Evolutionary conservation across 1,140 invertebrate genomes (phyloP), one percentile per base, ranked within the genome.

Genomic region (Drosophila aff.): DNA sequence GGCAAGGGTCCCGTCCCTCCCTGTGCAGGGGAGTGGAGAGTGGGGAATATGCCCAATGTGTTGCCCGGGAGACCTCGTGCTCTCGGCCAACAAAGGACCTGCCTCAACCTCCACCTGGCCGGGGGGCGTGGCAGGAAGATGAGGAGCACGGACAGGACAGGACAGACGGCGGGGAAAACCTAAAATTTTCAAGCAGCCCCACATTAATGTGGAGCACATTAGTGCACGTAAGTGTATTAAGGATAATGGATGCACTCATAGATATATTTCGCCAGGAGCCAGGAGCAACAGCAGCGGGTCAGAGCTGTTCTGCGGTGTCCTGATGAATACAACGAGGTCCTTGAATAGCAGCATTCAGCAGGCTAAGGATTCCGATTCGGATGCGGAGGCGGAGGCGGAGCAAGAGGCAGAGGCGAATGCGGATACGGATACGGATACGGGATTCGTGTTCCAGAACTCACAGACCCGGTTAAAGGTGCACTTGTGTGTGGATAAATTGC

Each of bases 211-310:
- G 49, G 85, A 81, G 85, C 86, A 90, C 85, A 90, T 90, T 90
- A 90, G 85, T 90, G 85, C 85, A 81, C 85, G 81, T 90, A 90
- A 90, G 85, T 90, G 81, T 90, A 90, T 90, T 90, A 90, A 76
- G 85, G 85, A 90, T 90, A 90, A 90, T 90, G 85, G 86, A 90
- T 90, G 85, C 86, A 90, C 81, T 90, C 85, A 85, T 85, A 90
- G 85, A 90, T 89, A 90, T 81, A 90, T 81, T 76, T 81, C 36
- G 73, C 77, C 75, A 65, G 72, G 16, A 50, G 44, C 33, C 10
- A 5, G 43, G 43, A 67, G 62, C 21, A 47, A 23, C 44, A 15
- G 13, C 23, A 38, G 36, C 23, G 43, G 63, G 64, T 41, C 60
- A 31, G 55, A 16, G 21, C 10, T n/a, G 36, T 18, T 10, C 18